phyloP scores from a whole-genome alignment of 2,888 invertebrate species.

The Pheosia gnoma region DNA sequence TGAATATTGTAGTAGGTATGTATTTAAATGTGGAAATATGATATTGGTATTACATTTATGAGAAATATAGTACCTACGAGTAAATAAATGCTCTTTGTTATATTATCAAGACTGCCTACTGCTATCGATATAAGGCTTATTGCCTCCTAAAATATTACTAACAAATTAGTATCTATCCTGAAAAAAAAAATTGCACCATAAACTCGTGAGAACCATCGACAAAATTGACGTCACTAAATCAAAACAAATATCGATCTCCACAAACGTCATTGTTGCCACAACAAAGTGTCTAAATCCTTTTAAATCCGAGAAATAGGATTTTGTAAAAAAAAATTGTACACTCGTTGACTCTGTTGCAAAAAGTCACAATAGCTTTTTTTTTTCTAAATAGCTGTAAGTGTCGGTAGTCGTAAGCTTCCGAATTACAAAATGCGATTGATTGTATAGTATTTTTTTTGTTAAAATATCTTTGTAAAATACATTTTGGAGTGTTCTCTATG shows the following conservation, averaged over 20 bases:
- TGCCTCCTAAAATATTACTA: neutral
- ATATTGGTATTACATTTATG: neutral
- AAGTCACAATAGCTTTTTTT: slow-evolving; percentile 64
- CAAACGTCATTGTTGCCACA: slow-evolving; percentile 81
- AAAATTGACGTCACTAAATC: slow-evolving; percentile 63
- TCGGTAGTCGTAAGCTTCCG: slow-evolving; percentile 73
- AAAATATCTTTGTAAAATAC: slow-evolving; percentile 47
- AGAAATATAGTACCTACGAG: too few species aligned
- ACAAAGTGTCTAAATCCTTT: slow-evolving; percentile 82
- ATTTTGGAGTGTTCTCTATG: slow-evolving; percentile 41
- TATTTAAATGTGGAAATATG: slow-evolving; percentile 33
- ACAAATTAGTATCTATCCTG: neutral
- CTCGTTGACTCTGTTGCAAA: slow-evolving; percentile 78
- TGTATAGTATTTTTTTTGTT: slow-evolving; percentile 55
- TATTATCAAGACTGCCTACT: too few species aligned
- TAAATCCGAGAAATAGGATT: slow-evolving; percentile 83
- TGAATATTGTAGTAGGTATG: slow-evolving; percentile 42
- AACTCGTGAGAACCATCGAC: slow-evolving; percentile 61
- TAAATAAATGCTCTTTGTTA: too few species aligned
- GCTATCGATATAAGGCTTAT: too few species aligned
- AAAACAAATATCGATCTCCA: slow-evolving; percentile 77
- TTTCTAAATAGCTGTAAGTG: slow-evolving; percentile 51
- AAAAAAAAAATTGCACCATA: neutral
- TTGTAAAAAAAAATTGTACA: slow-evolving; percentile 59
- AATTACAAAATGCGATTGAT: slow-evolving; percentile 73